phyloP scores from a whole-genome alignment of 30 jellyfish, hydroid and myxozoan species.

The Chrysaora quinquecirrha region DNA sequence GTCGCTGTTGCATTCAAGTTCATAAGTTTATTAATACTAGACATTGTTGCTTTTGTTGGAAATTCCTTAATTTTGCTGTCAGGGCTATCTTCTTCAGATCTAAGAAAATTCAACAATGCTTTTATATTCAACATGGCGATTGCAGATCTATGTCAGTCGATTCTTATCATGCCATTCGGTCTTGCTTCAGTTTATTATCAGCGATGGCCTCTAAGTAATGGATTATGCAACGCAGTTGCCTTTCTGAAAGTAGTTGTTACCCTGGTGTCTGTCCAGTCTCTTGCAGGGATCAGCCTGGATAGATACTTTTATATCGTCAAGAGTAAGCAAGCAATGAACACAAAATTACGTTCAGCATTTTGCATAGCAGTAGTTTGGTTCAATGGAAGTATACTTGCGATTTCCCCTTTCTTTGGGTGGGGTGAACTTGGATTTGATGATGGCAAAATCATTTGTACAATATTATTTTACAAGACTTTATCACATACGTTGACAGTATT shows the following conservation, averaged over 20 bases:
- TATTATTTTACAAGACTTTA: conserved; percentile 44
- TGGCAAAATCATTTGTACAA: conserved; percentile 86
- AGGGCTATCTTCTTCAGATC: conserved; percentile 54
- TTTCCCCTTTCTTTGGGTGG: conserved; percentile 84
- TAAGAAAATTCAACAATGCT: conserved; percentile 65
- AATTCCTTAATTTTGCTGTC: conserved; percentile 55
- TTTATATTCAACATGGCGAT: conserved; percentile 83
- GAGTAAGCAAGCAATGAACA: conserved; percentile 39
- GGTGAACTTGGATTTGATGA: conserved; percentile 85
- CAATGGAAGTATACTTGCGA: conserved; percentile 43
- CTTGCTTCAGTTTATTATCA: conserved; percentile 31
- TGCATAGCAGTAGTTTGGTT: conserved; percentile 51
- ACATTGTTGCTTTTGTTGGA: conserved; percentile 65
- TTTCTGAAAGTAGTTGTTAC: conserved; percentile 65
- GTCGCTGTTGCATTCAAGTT: conserved; percentile 29
- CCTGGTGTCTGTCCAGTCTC: conserved; percentile 79
- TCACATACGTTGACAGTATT: conserved; percentile 74
- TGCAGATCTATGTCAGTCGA: conserved; percentile 80
- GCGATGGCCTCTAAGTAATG: conserved; percentile 58
- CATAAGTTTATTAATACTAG: conserved; percentile 48
- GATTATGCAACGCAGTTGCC: conserved; percentile 47
- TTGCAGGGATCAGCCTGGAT: conserved; percentile 87
- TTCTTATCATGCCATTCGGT: conserved; percentile 74
- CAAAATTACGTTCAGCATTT: conserved; percentile 16
- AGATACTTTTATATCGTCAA: conserved; percentile 74